Evolutionary conservation across 2,797 vertebrate genomes (phyloP).

Genomic region (Amazona ochrocephala): DNA sequence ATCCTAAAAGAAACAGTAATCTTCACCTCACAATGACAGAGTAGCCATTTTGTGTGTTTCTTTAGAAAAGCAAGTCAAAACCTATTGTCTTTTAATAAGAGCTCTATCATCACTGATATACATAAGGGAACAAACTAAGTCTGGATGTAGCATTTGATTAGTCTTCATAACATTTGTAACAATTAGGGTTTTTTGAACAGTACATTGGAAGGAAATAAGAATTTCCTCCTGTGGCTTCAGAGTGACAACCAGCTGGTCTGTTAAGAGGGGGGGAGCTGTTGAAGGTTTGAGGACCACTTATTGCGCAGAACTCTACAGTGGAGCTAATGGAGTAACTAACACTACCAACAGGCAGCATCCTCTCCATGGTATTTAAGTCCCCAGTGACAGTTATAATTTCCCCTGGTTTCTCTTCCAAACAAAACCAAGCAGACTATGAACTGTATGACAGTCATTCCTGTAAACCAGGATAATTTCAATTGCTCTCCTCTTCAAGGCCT

Average conservation of each 20-base stretch:
- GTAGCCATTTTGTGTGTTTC: background rate
- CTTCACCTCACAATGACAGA: background rate
- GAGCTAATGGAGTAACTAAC: background rate
- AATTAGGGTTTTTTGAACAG: background rate
- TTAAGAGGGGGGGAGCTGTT: background rate
- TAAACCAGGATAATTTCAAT: background rate
- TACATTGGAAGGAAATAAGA: background rate
- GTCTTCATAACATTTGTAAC: background rate
- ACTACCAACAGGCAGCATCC: background rate
- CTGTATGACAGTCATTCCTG: background rate
- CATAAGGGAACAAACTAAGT: background rate
- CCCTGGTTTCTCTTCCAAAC: background rate
- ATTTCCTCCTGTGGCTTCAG: background rate
- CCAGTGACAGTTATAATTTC: background rate
- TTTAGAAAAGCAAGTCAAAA: background rate
- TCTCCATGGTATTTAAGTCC: background rate
- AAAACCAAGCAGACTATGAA: background rate
- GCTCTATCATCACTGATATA: background rate
- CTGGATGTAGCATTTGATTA: background rate
- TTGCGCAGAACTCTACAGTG: background rate
- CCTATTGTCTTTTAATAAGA: background rate
- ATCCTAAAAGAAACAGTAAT: background rate
- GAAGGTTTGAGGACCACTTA: background rate
- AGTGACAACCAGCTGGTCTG: constrained; percentile 5
- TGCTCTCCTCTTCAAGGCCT: background rate